Percentiles rank a stretch among this genome's conserved stretches.
These are phyloP conservation scores for Dendrolimus houi DNA, from an alignment of 2,888 invertebrate species.

Conservation along the genomic window DNA sequence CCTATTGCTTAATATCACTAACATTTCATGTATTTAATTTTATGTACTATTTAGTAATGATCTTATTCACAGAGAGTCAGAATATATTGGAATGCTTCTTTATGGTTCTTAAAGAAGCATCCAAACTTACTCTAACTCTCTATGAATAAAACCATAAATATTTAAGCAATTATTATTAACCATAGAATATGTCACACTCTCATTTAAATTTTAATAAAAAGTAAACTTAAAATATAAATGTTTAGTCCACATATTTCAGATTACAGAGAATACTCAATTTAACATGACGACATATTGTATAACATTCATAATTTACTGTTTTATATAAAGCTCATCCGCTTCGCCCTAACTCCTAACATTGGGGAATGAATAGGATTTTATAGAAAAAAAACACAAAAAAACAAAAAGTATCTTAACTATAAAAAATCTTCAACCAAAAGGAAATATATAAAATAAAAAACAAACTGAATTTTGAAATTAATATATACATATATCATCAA, in stretches of 20 bases:
- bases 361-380: slow-evolving; percentile 8
- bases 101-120: too few species aligned
- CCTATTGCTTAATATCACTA: slow-evolving; percentile 12
- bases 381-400: too few species aligned
- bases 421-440: too few species aligned
- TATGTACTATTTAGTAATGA: neutral
- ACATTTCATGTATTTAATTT: neutral
- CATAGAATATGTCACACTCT: too few species aligned
- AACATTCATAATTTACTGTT: slow-evolving; percentile 40
- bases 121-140: too few species aligned
- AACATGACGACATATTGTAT: slow-evolving; percentile 32
- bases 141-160: too few species aligned
- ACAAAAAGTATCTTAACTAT: too few species aligned
- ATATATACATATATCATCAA: too few species aligned
- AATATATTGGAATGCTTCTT: neutral
- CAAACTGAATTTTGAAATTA: too few species aligned
- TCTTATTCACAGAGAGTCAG: neutral
- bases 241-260: slow-evolving; percentile 15
- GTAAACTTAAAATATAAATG: neutral
- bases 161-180: too few species aligned
- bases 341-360: slow-evolving; percentile 72
- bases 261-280: slow-evolving; percentile 35
- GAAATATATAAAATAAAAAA: too few species aligned
- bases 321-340: slow-evolving; percentile 61
- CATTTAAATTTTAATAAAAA: too few species aligned